Conservation (phyloP, 2,888 invertebrate species). For the Caenorhabditis drosophilae region DNA sequence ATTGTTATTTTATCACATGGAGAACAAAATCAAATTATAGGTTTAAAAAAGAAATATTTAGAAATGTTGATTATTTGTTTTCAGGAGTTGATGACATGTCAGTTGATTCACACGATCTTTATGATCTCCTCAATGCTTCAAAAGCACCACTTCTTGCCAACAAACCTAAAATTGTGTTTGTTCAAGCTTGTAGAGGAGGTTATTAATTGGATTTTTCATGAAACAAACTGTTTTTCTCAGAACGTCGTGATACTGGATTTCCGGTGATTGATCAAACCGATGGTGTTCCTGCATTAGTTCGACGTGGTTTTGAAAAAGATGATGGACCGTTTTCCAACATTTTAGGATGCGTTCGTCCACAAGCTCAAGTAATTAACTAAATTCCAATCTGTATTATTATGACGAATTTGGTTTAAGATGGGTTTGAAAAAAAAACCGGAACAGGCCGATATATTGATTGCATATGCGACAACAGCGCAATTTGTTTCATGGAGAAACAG, state of each 20-base stretch:
- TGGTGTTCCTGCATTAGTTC: conserved; percentile 13
- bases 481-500: conserved; percentile 69
- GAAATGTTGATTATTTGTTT: not conserved
- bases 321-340: conserved; percentile 32
- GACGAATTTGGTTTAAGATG: too few species aligned
- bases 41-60: conserved; percentile 1
- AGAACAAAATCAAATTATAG: conserved; percentile 56
- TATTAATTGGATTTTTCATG: conserved; percentile 3
- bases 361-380: conserved; percentile 18
- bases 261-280: conserved; percentile 18
- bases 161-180: conserved; percentile 68
- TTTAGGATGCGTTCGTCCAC: conserved; percentile 32
- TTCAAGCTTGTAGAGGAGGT: conserved; percentile 69
- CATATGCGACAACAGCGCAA: conserved; percentile 65
- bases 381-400: too few species aligned
- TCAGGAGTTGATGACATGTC: conserved; percentile 51
- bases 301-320: conserved; percentile 13
- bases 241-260: conserved; percentile 32
- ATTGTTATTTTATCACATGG: conserved; percentile 67
- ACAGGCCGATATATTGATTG: conserved; percentile 67
- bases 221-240: conserved; percentile 8
- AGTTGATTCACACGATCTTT: conserved; percentile 43
- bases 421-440: conserved; percentile 49
- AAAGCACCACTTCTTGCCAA: conserved; percentile 62
- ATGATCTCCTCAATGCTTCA: conserved; percentile 48